A percentile compares a stretch with the other conserved stretches of the same genome.
Conservation (phyloP, 1,140 invertebrate species). For the Bombus haemorrhoidalis region DNA sequence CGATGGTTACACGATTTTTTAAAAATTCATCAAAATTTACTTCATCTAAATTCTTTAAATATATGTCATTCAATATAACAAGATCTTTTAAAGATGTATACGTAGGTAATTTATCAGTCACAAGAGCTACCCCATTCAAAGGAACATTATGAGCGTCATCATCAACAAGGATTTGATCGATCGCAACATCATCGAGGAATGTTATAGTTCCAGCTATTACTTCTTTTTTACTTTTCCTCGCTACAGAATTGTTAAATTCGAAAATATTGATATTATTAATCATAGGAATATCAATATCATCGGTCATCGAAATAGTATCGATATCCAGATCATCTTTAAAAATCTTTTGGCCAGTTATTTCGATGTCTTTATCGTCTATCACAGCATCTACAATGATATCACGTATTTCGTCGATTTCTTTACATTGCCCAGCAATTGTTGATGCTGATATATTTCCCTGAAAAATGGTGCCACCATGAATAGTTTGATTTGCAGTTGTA, state of each 20-base stretch:
- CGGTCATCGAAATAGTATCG: constrained; percentile 37
- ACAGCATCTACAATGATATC: constrained; percentile 63
- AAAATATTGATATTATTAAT: constrained; percentile 67
- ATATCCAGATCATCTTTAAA: constrained; percentile 59
- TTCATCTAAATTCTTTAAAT: constrained; percentile 62
- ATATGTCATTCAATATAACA: constrained; percentile 52
- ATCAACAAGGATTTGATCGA: constrained; percentile 60
- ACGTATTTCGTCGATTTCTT: constrained; percentile 56
- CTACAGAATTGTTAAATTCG: constrained; percentile 65
- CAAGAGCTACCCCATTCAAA: constrained; percentile 32
- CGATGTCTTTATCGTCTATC: constrained; percentile 35
- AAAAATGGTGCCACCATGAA: constrained; percentile 55
- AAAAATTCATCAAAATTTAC: constrained; percentile 70
- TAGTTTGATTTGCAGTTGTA: constrained; percentile 61
- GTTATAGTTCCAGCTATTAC: constrained; percentile 54
- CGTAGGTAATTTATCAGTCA: constrained; percentile 58
- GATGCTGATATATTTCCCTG: constrained; percentile 34
- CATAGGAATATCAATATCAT: constrained; percentile 49
- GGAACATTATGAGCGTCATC: constrained; percentile 54
- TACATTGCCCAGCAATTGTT: constrained; percentile 3
- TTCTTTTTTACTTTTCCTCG: constrained; percentile 60
- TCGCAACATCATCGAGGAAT: constrained; percentile 55
- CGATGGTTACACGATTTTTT: constrained; percentile 64
- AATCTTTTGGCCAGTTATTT: constrained; percentile 64
- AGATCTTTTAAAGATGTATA: constrained; percentile 66